These are phyloP conservation scores for Seira ritae DNA, from an alignment of 2,888 invertebrate genomes.

Conservation along the genomic window DNA sequence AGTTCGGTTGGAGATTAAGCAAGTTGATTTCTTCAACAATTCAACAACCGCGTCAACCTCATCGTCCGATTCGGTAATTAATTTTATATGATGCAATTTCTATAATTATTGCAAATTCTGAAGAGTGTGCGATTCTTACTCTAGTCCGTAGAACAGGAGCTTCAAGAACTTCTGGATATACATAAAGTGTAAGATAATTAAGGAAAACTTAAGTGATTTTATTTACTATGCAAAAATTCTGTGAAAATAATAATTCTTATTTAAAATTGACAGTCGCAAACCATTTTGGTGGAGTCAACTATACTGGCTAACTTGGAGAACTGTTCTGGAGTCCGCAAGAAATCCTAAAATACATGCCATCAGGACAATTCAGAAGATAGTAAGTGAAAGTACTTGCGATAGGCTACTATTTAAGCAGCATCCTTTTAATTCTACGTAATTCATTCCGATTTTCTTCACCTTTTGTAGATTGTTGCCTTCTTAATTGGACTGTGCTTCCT, in stretches of 20 bases:
- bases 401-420: too few relatives aligned
- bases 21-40: constrained; percentile 41
- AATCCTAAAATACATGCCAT: constrained; percentile 88
- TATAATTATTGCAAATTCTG: constrained; percentile 10
- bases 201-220: not conserved
- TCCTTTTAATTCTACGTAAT: constrained; percentile 9
- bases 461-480: constrained; percentile 81
- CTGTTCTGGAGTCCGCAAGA: constrained; percentile 83
- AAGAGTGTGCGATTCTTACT: not conserved
- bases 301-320: constrained; percentile 85
- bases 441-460: constrained; percentile 75
- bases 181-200: constrained; percentile 56
- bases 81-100: not conserved
- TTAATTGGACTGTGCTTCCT: constrained; percentile 91
- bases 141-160: not conserved
- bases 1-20: constrained; percentile 77
- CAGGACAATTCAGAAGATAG: constrained; percentile 78
- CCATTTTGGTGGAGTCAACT: constrained; percentile 85
- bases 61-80: constrained; percentile 61
- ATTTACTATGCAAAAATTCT: not conserved
- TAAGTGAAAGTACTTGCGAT: constrained; percentile 41
- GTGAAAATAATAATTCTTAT: constrained; percentile 6
- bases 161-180: constrained; percentile 35
- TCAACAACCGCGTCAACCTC: constrained; percentile 37
- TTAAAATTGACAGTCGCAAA: constrained; percentile 78